phyloP scores from a whole-genome alignment of 2,113 vertebrate species.

The Hucho hucho region DNA sequence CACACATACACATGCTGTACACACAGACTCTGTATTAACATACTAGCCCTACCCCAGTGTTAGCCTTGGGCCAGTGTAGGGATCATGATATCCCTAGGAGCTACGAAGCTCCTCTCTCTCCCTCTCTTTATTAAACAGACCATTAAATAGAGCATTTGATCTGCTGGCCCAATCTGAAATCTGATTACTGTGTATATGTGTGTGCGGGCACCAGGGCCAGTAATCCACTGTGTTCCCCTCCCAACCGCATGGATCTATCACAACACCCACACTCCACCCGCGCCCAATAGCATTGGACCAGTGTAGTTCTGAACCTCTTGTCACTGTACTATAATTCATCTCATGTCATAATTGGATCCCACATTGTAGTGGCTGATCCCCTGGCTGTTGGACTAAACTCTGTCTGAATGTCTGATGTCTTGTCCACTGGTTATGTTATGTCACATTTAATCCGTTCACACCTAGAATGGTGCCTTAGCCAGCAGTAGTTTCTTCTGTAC shows the following conservation, averaged over 20 bases:
- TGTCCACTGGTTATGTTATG: neutral
- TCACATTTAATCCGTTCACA: slow-evolving; percentile 4
- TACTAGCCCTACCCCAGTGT: slow-evolving; percentile 9
- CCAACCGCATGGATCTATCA: too few relatives aligned
- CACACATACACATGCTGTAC: too few relatives aligned
- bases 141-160: slow-evolving; percentile 42
- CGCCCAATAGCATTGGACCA: too few relatives aligned
- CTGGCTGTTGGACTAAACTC: neutral
- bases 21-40: neutral
- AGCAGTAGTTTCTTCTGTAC: too few relatives aligned
- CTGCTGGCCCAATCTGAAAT: slow-evolving; percentile 13
- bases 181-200: slow-evolving; percentile 29
- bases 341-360: slow-evolving; percentile 1
- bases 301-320: neutral
- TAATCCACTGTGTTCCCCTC: too few relatives aligned
- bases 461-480: neutral
- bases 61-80: slow-evolving; percentile 13
- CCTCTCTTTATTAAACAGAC: slow-evolving; percentile 1
- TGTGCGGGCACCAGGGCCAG: too few relatives aligned
- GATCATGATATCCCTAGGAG: neutral
- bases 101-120: neutral
- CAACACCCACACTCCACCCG: neutral
- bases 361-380: slow-evolving; percentile 6
- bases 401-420: neutral
- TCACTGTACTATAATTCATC: neutral